phyloP scores from a whole-genome alignment of 2,888 invertebrate genomes.

The Eupithecia inturbata region DNA sequence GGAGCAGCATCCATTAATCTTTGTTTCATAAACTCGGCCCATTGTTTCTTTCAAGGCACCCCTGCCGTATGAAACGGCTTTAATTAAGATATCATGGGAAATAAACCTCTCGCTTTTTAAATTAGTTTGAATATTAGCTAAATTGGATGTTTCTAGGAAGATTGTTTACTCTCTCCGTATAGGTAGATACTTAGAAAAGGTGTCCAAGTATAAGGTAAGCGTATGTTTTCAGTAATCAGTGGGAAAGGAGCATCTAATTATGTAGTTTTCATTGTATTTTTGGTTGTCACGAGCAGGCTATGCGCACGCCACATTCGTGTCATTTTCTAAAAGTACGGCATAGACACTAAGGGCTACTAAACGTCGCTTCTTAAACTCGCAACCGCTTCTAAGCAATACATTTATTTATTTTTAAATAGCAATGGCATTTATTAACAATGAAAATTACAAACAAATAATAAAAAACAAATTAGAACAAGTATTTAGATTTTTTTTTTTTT shows the following conservation, averaged over 20 bases:
- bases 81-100: slow-evolving; percentile 81
- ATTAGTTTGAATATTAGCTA: slow-evolving; percentile 59
- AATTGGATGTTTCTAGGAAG: slow-evolving; percentile 58
- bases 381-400: too few relatives aligned
- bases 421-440: too few relatives aligned
- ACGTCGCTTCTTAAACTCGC: too few relatives aligned
- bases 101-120: slow-evolving; percentile 70
- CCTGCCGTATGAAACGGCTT: slow-evolving; percentile 66
- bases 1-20: slow-evolving; percentile 75
- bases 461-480: too few relatives aligned
- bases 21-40: slow-evolving; percentile 71
- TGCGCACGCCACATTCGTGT: too few relatives aligned
- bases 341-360: too few relatives aligned
- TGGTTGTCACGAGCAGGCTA: not conserved
- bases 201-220: not conserved
- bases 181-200: not conserved
- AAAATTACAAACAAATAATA: too few relatives aligned
- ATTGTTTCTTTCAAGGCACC: slow-evolving; percentile 67
- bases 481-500: too few relatives aligned
- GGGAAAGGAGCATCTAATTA: not conserved
- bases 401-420: too few relatives aligned
- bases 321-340: too few relatives aligned
- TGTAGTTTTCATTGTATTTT: not conserved
- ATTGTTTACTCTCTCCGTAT: slow-evolving; percentile 7
- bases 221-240: not conserved